A percentile compares a stretch with the other conserved stretches of the same genome.
phyloP scores from a whole-genome alignment of 2,113 vertebrate species.

The Daboia siamensis region DNA sequence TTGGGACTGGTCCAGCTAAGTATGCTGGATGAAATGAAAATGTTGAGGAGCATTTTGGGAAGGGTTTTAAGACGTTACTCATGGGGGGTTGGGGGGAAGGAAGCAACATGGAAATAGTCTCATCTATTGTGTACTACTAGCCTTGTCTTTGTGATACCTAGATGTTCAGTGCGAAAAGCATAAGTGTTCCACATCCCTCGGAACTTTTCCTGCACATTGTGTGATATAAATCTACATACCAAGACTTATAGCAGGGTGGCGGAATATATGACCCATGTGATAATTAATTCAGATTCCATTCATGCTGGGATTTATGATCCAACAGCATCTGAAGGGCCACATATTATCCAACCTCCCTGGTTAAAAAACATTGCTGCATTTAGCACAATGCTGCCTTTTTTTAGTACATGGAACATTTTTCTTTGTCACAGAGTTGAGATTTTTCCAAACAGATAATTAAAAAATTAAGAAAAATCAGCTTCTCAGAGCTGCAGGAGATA shows the following conservation, averaged over 20 bases:
- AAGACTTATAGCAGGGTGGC: not conserved
- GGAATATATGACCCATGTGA: not conserved
- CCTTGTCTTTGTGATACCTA: not conserved
- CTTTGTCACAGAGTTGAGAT: not conserved
- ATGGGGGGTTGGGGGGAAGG: fast-evolving
- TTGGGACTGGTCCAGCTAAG: not conserved
- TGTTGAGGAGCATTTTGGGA: not conserved
- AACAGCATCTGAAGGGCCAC: not conserved
- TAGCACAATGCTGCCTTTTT: not conserved
- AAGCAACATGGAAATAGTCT: not conserved
- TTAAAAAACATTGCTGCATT: not conserved
- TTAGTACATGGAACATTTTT: not conserved
- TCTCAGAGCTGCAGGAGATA: not conserved
- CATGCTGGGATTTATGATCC: not conserved
- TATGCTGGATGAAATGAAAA: not conserved
- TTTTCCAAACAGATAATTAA: not conserved
- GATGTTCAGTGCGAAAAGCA: not conserved
- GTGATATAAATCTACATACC: not conserved
- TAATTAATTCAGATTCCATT: not conserved
- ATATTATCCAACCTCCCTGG: not conserved
- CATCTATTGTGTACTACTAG: not conserved
- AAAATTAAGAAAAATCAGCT: not conserved
- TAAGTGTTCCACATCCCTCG: not conserved
- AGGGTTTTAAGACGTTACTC: not conserved
- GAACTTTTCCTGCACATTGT: not conserved